These are phyloP conservation scores for Caenorhabditis sp. DNA, from an alignment of 2,888 invertebrate species.

Conservation along the genomic window DNA sequence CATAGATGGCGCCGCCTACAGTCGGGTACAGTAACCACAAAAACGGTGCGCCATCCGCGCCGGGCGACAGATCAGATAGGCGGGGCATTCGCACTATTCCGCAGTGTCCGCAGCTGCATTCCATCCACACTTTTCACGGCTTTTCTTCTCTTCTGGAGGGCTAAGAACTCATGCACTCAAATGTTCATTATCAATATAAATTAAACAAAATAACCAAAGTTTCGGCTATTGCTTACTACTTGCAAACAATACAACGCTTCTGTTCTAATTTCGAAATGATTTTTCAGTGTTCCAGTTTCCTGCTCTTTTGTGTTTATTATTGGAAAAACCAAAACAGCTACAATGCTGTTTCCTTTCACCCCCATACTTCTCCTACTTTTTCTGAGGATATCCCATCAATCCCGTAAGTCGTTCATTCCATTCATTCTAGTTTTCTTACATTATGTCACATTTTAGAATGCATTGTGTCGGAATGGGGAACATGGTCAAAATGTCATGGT, in stretches of 20 bases:
- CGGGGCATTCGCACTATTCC: conserved; percentile 49
- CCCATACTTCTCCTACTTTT: not conserved
- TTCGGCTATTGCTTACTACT: too few species aligned
- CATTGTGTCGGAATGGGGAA: conserved; percentile 68
- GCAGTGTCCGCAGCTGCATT: conserved; percentile 22
- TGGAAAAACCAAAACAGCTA: too few species aligned
- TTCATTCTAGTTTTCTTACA: not conserved
- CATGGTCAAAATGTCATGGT: conserved; percentile 71
- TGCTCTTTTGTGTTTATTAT: too few species aligned
- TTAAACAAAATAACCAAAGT: too few species aligned
- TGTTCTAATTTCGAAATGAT: too few species aligned
- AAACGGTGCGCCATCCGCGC: conserved; percentile 22
- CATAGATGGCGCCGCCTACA: not conserved
- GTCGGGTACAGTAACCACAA: conserved; percentile 50
- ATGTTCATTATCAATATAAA: too few species aligned
- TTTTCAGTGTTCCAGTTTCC: too few species aligned
- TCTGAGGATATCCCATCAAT: conserved; percentile 7
- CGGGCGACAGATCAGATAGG: conserved; percentile 30
- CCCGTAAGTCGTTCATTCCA: conserved; percentile 8
- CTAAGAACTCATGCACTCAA: too few species aligned
- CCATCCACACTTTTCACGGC: conserved; percentile 15
- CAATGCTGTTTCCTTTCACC: not conserved
- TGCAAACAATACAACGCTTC: too few species aligned
- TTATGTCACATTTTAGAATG: conserved; percentile 74
- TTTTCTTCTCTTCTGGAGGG: too few species aligned